These are phyloP conservation scores for Steinernema feltiae DNA, from an alignment of 1,140 invertebrate genomes.

Conservation along the genomic window DNA sequence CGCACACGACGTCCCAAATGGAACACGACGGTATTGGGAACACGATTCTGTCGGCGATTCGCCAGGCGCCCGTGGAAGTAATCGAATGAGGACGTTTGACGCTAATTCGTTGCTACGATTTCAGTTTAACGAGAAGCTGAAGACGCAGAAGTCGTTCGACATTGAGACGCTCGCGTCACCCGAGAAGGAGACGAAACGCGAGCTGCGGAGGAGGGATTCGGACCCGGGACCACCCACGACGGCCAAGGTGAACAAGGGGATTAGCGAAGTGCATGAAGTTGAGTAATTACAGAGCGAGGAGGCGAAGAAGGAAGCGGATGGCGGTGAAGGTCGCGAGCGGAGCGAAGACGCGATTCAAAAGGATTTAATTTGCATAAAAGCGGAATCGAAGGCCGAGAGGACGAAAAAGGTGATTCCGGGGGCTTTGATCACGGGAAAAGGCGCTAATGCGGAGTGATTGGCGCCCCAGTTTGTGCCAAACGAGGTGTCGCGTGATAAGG, in stretches of 20 bases:
- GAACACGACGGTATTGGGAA: neutral
- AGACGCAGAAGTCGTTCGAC: neutral
- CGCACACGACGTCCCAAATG: neutral
- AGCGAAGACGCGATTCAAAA: neutral
- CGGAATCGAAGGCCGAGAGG: neutral
- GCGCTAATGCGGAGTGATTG: neutral
- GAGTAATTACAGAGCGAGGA: neutral
- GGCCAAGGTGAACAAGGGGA: neutral
- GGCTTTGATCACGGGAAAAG: neutral
- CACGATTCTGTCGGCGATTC: neutral
- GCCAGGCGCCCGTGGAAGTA: neutral
- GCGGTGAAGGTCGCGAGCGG: neutral
- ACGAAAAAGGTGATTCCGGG: slow-evolving; percentile 3
- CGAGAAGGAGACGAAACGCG: neutral
- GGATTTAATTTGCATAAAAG: slow-evolving; percentile 8
- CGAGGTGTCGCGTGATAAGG: neutral
- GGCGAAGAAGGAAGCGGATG: neutral
- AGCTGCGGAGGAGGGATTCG: neutral
- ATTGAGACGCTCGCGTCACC: neutral
- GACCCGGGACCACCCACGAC: neutral
- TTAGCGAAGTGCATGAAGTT: neutral
- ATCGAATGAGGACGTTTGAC: neutral
- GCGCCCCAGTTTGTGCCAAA: neutral
- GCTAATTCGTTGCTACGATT: neutral
- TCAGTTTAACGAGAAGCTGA: neutral